These are phyloP conservation scores for Blastobasis lacticolella DNA, from an alignment of 2,888 invertebrate species.

Conservation along the genomic window DNA sequence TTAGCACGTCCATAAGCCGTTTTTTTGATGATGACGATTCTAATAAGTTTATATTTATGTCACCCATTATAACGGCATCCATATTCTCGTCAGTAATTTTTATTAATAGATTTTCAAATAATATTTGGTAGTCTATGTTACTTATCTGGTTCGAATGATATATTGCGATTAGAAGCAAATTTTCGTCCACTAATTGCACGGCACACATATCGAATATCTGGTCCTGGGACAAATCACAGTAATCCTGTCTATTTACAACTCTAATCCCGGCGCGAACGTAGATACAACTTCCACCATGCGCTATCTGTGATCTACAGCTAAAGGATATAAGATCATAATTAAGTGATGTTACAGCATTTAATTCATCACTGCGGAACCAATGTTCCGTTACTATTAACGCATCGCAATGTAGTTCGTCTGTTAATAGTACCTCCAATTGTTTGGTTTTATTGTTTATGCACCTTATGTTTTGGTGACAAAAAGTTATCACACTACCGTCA, in stretches of 20 bases:
- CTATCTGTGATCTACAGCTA: background rate
- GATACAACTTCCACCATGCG: slow-evolving; percentile 1
- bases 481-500: background rate
- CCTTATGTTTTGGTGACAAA: background rate
- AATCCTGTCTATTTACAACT: background rate
- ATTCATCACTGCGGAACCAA: background rate
- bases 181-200: background rate
- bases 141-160: background rate
- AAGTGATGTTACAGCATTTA: background rate
- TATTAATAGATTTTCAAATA: background rate
- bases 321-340: background rate
- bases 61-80: background rate
- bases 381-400: background rate
- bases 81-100: background rate
- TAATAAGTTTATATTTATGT: background rate
- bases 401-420: background rate
- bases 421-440: background rate
- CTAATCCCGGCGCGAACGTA: background rate
- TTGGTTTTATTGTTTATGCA: background rate
- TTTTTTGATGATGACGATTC: background rate
- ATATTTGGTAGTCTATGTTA: background rate
- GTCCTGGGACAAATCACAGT: background rate
- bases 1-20: background rate
- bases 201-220: background rate
- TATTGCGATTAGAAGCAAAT: background rate